Evolutionary conservation across 2,113 vertebrate species (phyloP).

Genomic region (Rattus rattus): DNA sequence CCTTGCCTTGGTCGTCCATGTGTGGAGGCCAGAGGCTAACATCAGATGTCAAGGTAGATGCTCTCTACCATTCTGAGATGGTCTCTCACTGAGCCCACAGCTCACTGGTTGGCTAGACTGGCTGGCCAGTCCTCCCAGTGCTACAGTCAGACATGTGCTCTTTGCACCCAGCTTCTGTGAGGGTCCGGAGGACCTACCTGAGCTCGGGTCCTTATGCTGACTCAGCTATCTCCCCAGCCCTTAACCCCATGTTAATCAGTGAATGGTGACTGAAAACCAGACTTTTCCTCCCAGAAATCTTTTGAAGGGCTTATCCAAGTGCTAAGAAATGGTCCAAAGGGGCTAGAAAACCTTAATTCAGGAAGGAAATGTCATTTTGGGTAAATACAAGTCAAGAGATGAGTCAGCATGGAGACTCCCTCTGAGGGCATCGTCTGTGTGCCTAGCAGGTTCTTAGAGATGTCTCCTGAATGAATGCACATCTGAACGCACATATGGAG

Average conservation of each 20-base stretch:
- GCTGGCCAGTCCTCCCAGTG: not conserved
- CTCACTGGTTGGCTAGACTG: not conserved
- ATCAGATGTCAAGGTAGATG: not conserved
- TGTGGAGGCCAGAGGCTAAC: not conserved
- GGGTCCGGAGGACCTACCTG: not conserved
- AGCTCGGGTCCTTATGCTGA: not conserved
- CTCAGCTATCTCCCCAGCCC: not conserved
- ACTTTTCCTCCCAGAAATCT: not conserved
- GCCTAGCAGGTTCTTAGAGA: not conserved
- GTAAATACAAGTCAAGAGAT: constrained; percentile 6
- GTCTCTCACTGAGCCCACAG: not conserved
- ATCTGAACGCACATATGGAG: not conserved
- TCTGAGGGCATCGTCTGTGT: not conserved
- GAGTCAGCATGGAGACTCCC: not conserved
- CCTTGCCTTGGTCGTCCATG: not conserved
- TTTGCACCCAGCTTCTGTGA: not conserved
- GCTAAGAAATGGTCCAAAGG: not conserved
- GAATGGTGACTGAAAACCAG: not conserved
- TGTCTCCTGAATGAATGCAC: not conserved
- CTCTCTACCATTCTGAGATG: no score
- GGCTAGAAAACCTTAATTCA: not conserved
- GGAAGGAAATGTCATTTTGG: constrained; percentile 31
- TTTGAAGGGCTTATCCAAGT: not conserved
- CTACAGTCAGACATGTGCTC: not conserved
- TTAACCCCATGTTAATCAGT: constrained; percentile 49